Conservation (phyloP, 2,888 invertebrate genomes). For the Cylindroiulus punctatus region DNA sequence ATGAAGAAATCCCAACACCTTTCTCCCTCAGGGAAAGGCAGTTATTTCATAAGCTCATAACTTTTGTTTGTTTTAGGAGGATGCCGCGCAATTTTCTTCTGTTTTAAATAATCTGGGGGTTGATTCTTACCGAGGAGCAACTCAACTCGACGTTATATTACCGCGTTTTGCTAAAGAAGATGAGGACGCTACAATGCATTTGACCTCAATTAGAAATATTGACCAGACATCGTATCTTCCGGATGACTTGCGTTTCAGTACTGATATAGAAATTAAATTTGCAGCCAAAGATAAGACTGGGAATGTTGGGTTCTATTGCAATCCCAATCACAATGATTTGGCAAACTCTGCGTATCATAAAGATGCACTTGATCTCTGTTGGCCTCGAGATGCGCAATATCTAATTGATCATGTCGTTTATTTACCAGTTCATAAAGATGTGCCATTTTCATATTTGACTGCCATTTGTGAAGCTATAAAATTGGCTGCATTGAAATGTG, state of each 20-base stretch:
- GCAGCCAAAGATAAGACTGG: not conserved
- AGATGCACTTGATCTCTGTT: not conserved
- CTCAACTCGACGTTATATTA: conserved; percentile 65
- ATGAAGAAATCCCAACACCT: not conserved
- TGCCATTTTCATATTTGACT: conserved; percentile 65
- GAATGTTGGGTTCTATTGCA: too few species aligned
- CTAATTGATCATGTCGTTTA: conserved; percentile 66
- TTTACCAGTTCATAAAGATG: conserved; percentile 65
- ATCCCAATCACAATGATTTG: not conserved
- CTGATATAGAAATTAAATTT: not conserved
- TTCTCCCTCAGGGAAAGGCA: not conserved
- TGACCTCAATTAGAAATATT: not conserved
- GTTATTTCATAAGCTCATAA: not conserved
- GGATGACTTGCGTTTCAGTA: not conserved
- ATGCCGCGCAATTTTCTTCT: conserved; percentile 63
- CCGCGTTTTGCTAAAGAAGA: conserved; percentile 58
- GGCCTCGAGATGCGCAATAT: conserved; percentile 62
- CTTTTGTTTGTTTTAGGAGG: conserved; percentile 62
- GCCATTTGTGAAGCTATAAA: conserved; percentile 61
- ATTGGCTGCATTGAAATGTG: conserved; percentile 57
- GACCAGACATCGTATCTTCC: not conserved
- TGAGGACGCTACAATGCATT: not conserved
- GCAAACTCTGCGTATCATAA: not conserved
- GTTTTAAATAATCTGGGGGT: conserved; percentile 64
- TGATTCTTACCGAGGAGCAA: conserved; percentile 66